A percentile compares a stretch with the other conserved stretches of the same genome.
phyloP scores from a whole-genome alignment of 2,113 vertebrate genomes.

The Phocoena sinus region DNA sequence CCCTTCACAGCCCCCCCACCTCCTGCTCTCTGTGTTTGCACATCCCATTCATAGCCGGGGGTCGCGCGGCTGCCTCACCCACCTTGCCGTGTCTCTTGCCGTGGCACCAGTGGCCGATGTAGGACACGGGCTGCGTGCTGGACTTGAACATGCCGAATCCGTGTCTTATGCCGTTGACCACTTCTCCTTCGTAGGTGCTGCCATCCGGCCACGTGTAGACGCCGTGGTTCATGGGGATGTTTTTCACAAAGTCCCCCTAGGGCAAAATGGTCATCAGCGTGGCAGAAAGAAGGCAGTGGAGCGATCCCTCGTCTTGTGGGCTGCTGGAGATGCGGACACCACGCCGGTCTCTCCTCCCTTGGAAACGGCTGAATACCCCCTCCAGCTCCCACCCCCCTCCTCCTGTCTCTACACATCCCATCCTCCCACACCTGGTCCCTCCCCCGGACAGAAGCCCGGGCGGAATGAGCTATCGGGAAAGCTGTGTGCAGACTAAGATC shows the following conservation, averaged over 20 bases:
- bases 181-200: conserved; percentile 87
- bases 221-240: conserved; percentile 83
- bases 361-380: accelerated
- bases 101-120: conserved; percentile 88
- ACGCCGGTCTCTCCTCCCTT: background rate
- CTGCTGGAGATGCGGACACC: background rate
- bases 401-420: accelerated
- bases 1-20: background rate
- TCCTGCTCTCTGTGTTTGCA: accelerated
- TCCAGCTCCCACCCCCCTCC: background rate
- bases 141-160: conserved; percentile 87
- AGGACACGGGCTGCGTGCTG: conserved; percentile 74
- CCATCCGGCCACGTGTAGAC: conserved; percentile 88
- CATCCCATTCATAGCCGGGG: accelerated
- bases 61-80: accelerated
- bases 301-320: accelerated
- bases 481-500: background rate
- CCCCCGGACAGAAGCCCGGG: background rate
- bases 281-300: background rate
- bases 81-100: conserved; percentile 92
- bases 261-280: background rate
- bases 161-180: conserved; percentile 83
- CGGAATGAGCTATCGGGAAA: background rate
- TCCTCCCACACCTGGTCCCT: background rate
- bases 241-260: conserved; percentile 90